These are phyloP conservation scores for Trididemnum clinides DNA, from an alignment of 23 tunicate species.

Conservation along the genomic window DNA sequence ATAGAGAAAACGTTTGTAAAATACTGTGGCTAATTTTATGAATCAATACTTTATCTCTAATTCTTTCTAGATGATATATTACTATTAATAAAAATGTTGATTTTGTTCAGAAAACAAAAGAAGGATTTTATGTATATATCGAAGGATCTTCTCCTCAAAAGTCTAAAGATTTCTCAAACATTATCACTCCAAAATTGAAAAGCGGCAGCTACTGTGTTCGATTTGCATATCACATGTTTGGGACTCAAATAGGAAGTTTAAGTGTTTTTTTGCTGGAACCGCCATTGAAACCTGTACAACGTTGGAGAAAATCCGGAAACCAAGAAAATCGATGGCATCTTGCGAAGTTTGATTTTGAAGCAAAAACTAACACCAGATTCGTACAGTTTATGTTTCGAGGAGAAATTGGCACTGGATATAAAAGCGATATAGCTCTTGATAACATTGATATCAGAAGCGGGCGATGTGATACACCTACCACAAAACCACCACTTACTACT, in stretches of 20 bases:
- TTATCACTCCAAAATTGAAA: constrained; percentile 55
- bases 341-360: constrained; percentile 12
- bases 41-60: no score
- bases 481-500: not conserved
- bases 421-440: constrained; percentile 86
- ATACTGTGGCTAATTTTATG: no score
- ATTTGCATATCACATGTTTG: constrained; percentile 83
- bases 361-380: constrained; percentile 7
- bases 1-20: no score
- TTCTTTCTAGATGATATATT: no score
- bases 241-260: constrained; percentile 61
- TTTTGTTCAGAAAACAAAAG: constrained; percentile 53
- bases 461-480: constrained; percentile 13
- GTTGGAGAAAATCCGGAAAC: constrained; percentile 45
- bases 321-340: constrained; percentile 71
- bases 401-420: constrained; percentile 65
- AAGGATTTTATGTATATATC: constrained; percentile 76
- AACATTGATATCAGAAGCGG: constrained; percentile 61
- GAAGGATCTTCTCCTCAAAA: constrained; percentile 77
- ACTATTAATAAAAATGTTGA: no score
- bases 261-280: constrained; percentile 14
- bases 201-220: constrained; percentile 69
- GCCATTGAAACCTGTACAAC: not conserved
- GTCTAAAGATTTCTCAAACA: constrained; percentile 48
- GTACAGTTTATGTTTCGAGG: constrained; percentile 69